These are phyloP conservation scores for Euura lappo DNA, from an alignment of 1,140 invertebrate species.

Conservation along the genomic window DNA sequence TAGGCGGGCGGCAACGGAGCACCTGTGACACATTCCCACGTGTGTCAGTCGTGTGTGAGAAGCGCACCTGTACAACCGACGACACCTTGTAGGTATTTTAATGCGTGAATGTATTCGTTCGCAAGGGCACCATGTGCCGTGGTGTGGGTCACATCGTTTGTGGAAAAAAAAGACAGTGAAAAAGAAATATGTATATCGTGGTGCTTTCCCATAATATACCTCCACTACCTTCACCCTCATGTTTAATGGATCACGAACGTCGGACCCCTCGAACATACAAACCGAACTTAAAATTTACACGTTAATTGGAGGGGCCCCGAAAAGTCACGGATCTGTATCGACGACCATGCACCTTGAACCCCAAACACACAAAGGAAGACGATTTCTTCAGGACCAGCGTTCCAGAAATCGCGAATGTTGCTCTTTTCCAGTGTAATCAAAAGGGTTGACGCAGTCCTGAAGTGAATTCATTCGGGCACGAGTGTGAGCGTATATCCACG, in stretches of 20 bases:
- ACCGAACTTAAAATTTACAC: neutral
- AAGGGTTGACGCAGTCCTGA: too few species aligned
- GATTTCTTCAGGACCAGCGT: too few species aligned
- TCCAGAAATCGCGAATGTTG: too few species aligned
- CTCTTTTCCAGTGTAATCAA: too few species aligned
- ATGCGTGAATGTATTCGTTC: too few species aligned
- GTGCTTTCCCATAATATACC: neutral
- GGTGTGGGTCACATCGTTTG: too few species aligned
- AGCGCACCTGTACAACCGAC: constrained; percentile 1
- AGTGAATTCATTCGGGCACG: too few species aligned
- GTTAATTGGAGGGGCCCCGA: neutral
- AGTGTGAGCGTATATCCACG: neutral
- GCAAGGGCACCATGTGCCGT: too few species aligned
- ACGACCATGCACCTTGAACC: neutral
- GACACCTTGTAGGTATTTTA: neutral
- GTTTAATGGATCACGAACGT: neutral
- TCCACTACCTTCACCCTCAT: neutral
- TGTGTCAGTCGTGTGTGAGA: constrained; percentile 28
- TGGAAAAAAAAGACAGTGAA: too few species aligned
- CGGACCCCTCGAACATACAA: neutral
- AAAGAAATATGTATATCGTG: too few species aligned
- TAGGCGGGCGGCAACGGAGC: constrained; percentile 15
- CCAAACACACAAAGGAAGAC: too few species aligned
- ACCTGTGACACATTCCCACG: constrained; percentile 58
- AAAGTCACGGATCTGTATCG: neutral